phyloP scores from a whole-genome alignment of 2,888 invertebrate genomes.

The Sinhomidia bicolor region DNA sequence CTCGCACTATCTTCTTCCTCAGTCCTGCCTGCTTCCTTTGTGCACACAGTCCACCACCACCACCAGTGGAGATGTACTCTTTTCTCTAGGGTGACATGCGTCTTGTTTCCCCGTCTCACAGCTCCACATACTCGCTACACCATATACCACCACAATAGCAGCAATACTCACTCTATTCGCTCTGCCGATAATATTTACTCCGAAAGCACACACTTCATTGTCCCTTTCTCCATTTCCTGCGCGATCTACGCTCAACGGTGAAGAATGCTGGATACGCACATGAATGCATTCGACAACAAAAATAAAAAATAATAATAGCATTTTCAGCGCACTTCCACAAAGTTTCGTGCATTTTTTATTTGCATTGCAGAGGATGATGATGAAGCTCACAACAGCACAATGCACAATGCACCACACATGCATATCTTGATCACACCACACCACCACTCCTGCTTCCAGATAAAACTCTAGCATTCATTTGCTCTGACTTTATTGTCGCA shows the following conservation, averaged over 20 bases:
- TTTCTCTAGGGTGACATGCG: constrained; percentile 68
- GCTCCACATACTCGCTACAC: not conserved
- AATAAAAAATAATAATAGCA: not conserved
- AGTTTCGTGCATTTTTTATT: constrained; percentile 33
- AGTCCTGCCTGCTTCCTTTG: too few species aligned
- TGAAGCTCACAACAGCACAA: not conserved
- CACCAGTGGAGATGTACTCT: too few species aligned
- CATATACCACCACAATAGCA: not conserved
- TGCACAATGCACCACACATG: too few species aligned
- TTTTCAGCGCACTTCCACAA: too few species aligned
- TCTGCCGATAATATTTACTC: not conserved
- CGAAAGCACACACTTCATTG: constrained; percentile 47
- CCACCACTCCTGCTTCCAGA: too few species aligned
- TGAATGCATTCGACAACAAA: not conserved
- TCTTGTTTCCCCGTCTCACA: constrained; percentile 50
- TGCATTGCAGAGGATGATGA: constrained; percentile 29
- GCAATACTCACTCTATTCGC: not conserved
- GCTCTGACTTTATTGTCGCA: constrained; percentile 8
- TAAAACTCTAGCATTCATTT: too few species aligned
- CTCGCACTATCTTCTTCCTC: too few species aligned
- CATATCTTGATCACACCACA: too few species aligned
- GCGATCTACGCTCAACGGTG: too few species aligned
- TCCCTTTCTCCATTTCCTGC: constrained; percentile 62
- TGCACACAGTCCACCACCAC: too few species aligned
- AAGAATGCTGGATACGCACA: not conserved